A percentile compares a stretch with the other conserved stretches of the same genome.
phyloP scores from a whole-genome alignment of 2,888 invertebrate genomes.

The Cephus spinipes region DNA sequence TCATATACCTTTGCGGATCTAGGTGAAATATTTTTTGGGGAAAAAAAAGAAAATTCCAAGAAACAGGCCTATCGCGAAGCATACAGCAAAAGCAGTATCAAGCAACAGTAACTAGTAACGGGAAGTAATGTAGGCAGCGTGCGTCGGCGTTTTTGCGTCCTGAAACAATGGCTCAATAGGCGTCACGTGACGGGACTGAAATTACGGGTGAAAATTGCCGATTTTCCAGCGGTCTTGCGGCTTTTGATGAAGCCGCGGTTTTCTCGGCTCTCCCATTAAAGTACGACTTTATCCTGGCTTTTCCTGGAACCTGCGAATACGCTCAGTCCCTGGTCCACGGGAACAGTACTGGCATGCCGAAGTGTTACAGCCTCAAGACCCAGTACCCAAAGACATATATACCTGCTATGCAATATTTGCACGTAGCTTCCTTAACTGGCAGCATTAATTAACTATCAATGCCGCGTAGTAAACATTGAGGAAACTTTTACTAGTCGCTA shows the following conservation, averaged over 20 bases:
- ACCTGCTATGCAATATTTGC: neutral
- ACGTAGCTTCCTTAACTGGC: neutral
- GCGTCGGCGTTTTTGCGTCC: conserved; percentile 27
- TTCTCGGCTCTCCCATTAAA: neutral
- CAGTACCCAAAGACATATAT: neutral
- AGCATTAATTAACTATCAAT: neutral
- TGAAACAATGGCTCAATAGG: conserved; percentile 27
- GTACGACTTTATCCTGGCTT: conserved; percentile 11
- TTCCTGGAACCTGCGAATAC: conserved; percentile 4
- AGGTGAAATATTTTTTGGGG: neutral
- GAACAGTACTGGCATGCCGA: neutral
- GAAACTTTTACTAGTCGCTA: neutral
- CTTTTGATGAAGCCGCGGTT: conserved; percentile 16
- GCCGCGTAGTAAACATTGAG: neutral
- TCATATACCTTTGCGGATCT: neutral
- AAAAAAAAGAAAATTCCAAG: neutral
- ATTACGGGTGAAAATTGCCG: conserved; percentile 31
- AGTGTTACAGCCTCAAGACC: neutral
- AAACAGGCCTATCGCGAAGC: neutral
- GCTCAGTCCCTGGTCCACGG: neutral
- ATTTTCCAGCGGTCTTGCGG: conserved; percentile 33
- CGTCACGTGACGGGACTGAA: conserved; percentile 10
- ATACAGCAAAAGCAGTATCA: neutral
- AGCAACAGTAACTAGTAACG: neutral
- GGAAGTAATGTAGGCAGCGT: conserved; percentile 20